A percentile compares a stretch with the other conserved stretches of the same genome.
phyloP scores from a whole-genome alignment of 2,888 invertebrate species.

The Leucoptera coffeella region DNA sequence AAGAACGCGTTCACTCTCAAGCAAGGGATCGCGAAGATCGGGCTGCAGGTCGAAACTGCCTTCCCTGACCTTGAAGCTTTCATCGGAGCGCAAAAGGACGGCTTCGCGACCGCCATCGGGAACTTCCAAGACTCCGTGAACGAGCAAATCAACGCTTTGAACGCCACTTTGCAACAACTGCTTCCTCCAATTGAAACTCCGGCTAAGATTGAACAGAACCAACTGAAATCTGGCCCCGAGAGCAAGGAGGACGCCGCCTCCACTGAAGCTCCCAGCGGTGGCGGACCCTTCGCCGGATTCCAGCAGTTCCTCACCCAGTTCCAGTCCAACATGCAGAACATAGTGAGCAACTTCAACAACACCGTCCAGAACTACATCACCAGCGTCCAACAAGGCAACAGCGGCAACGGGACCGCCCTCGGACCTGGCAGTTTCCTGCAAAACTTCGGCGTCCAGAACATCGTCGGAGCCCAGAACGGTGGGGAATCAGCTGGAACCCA shows the following conservation, averaged over 20 bases:
- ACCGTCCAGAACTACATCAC: conserved; percentile 7
- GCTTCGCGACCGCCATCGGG: no score
- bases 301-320: conserved; percentile 9
- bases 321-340: conserved; percentile 7
- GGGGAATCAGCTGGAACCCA: conserved; percentile 9
- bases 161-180: no score
- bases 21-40: conserved; percentile 11
- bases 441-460: conserved; percentile 9
- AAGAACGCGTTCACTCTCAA: no score
- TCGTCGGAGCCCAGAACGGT: conserved; percentile 8
- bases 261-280: background rate
- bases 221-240: background rate
- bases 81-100: no score
- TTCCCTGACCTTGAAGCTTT: no score
- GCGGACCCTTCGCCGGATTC: conserved; percentile 4
- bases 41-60: no score
- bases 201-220: conserved; percentile 13
- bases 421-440: conserved; percentile 6
- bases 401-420: conserved; percentile 2
- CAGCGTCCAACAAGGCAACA: conserved; percentile 3
- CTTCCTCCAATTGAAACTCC: no score
- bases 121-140: no score
- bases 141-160: no score
- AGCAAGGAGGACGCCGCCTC: background rate
- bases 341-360: conserved; percentile 10